Evolutionary conservation across 1,140 invertebrate species (phyloP), one percentile per base, ranked within the genome.

Genomic region (Ephestia elutella): DNA sequence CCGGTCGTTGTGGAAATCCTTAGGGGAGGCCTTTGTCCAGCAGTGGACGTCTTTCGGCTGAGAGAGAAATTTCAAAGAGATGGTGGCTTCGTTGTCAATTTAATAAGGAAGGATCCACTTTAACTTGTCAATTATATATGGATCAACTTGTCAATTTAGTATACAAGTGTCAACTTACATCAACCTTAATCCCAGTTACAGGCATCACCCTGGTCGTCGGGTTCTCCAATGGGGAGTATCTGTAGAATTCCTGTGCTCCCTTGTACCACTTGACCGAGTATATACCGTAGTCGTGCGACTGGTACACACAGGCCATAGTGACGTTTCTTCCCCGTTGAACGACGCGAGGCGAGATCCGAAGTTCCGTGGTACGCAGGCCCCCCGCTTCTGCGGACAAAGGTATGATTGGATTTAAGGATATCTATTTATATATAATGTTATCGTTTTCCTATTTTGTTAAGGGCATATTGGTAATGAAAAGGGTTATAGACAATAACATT

Each of bases 231-330:
- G 94, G 94, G 51, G 94, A 92, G 84, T 92, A 95, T 82, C 94
- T 91, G 82, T 93, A 95, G 87, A 95, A 95, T 85, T 95, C 94
- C 69, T 93, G 91, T 60, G 91, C 91, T 65, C 93, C 93, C 82
- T 92, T 93, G 90, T 95, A 95, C 94, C 94, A 95, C 88, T 95
- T 95, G 57, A 95, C 93, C 5, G 94, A 94, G 78, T 95, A 95
- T 21, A 95, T 90, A 19, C 86, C 85, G 60, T 94, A 93, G 15
- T 80, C 78, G 20, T 84, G 77, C 44, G 86, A 70, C 51, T 85
- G 75, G 59, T 89, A 89, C 3, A 83, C 62, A 60, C 89, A 90
- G 10, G 80, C 86, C 78, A 90, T 82, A 0, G 84, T 90, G 5
- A 88, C 87, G 65, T 89, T 89, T 19, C 83, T 79, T 4, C 86